Base-by-base conservation (phyloP, 2,888 invertebrate species). In the Agrotis puta region DNA sequence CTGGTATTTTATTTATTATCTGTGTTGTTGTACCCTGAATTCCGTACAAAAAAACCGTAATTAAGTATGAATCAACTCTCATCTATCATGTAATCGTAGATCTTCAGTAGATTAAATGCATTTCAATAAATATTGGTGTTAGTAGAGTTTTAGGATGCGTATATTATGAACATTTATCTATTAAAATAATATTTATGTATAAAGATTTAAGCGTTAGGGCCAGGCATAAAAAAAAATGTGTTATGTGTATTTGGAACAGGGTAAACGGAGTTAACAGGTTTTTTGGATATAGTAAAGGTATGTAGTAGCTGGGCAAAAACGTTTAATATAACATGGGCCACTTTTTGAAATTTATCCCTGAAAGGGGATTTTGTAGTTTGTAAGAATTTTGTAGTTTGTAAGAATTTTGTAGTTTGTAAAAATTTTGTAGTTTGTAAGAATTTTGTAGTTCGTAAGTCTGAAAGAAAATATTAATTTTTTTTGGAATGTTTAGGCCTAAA, bases 281-380 rank as follows among this genome's bases (percentile, higher is more conserved):
- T 39, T 9, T 7, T 33, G 1, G 0, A 11, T 39, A 39, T 39
- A 2, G 2, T 39, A 39, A 39, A 11, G 16, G 6, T 16, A 11
- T 64, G 64, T 47, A 14, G 20, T 33, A 22, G 18, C 33, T 33
- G 4, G 33, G 18, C 16, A 33, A 47, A 47, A 33, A 18, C 22
- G 66, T n/a, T 39, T 11, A 13, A 16, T 39, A n/a, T 24, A 16
- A 66, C 65, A 39, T 39, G 39, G 66, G 33, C 48, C 66, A 66
- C 9, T 50, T 14, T 48, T 48, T 39, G n/a, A 11, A 16, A 66
- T 33, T 14, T 22, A 64, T 47, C 9, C 45, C 33, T 22, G 33
- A n/a, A 33, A 22, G 22, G 47, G 27, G 33, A 11, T 47, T 27
- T 48, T 66, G 33, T 47, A 33, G 47, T 47, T 39, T 11, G 39